Conservation (phyloP, 2,888 invertebrate species). For the Hedya salicella region DNA sequence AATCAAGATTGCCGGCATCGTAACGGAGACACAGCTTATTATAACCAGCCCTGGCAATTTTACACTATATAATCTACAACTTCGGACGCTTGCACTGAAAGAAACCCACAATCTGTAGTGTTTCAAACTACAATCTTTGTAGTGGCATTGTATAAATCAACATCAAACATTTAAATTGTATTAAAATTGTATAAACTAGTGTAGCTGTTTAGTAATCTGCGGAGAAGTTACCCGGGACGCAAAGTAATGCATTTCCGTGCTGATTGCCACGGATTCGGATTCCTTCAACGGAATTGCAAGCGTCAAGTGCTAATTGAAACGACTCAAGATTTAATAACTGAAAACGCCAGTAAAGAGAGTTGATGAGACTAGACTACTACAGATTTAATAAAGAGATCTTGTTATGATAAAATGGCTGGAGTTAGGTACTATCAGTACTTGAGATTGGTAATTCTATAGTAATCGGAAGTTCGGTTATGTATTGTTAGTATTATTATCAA, state of each 20-base stretch:
- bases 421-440: no score
- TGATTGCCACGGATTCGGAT: conserved; percentile 26
- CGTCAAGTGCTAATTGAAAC: conserved; percentile 27
- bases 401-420: no score
- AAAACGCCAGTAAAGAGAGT: not conserved
- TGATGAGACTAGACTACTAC: not conserved
- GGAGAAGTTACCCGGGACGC: conserved; percentile 1
- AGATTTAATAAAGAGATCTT: conserved; percentile 4
- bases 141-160: no score
- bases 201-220: conserved; percentile 5
- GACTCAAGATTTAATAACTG: conserved; percentile 4
- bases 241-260: conserved; percentile 31
- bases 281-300: conserved; percentile 22
- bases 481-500: no score
- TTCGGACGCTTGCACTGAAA: not conserved
- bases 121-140: no score
- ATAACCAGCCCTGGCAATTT: not conserved
- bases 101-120: no score
- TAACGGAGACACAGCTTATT: conserved; percentile 7
- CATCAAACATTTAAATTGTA: not conserved
- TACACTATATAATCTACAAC: not conserved
- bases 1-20: conserved; percentile 26
- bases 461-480: no score
- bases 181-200: not conserved
- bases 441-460: no score